A percentile compares a stretch with the other conserved stretches of the same genome.
Evolutionary conservation across 1,140 invertebrate genomes (phyloP).

Genomic region (Acromyrmex charruanus): DNA sequence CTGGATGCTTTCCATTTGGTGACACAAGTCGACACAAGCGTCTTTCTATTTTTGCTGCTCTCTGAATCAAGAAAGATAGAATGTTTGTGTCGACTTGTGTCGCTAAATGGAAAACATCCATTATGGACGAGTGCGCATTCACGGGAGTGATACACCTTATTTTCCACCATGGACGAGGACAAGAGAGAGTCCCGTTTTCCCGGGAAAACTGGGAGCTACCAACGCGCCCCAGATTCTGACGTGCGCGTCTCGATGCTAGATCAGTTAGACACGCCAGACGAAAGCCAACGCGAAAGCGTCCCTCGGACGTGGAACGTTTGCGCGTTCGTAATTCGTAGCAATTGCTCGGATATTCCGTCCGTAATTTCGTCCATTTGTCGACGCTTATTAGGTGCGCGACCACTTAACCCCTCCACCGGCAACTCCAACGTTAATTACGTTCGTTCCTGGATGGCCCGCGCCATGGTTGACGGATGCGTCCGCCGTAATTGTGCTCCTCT

Average conservation of each 20-base stretch:
- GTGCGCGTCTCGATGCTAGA: not conserved
- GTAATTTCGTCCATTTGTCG: conserved; percentile 55
- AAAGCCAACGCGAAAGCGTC: not conserved
- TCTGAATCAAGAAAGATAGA: no score
- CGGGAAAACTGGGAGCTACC: not conserved
- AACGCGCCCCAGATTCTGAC: conserved; percentile 22
- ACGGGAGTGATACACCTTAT: no score
- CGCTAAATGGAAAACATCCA: no score
- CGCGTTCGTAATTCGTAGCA: conserved; percentile 13
- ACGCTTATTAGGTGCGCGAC: conserved; percentile 55
- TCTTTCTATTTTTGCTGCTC: no score
- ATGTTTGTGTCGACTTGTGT: no score
- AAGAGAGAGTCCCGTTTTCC: not conserved
- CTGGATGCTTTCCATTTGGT: no score
- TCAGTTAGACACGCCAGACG: no score
- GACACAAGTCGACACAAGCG: no score
- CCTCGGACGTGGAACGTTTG: not conserved
- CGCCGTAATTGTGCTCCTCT: not conserved
- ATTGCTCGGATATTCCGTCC: conserved; percentile 39
- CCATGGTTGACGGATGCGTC: not conserved
- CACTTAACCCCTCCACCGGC: conserved; percentile 55
- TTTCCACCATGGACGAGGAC: not conserved
- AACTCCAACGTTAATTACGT: conserved; percentile 46
- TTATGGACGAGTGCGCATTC: no score
- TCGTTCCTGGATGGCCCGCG: not conserved